Evolutionary conservation across 2,888 invertebrate species (phyloP), one percentile per base, ranked within the genome.

Genomic region (Sminthurides aquaticus): DNA sequence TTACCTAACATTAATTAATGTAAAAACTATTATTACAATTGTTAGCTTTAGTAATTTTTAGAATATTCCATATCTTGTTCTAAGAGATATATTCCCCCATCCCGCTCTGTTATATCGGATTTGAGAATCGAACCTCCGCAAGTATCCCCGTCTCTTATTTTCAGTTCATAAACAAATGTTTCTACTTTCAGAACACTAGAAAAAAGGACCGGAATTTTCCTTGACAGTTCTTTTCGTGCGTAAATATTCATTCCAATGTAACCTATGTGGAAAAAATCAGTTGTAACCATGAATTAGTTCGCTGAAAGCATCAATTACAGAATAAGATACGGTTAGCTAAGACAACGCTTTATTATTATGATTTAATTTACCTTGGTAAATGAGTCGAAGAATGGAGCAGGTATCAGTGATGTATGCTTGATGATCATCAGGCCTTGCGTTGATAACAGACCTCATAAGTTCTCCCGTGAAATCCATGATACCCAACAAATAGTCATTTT

Each of bases 391-490:
- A 8, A 66, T 52, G 18, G 48, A 29, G 20, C 52, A 34, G 18
- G 66, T 55, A 18, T 43, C 29, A 27, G 26, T 34, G 25, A 57
- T 43, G n/a, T 58, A 62, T 18, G 61, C 55, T 20, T 22, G n/a
- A 25, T 56, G 43, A 18, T 49, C 57, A n/a, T 5, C 43, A 3
- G 49, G 52, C 52, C 5, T n/a, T 8, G 62, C 62, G 43, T 61
- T 91, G 5, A 95, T 90, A 61, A 91, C 90, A 73, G 87, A 85
- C 61, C 94, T 82, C 94, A 95, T 95, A 54, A 94, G 78, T 78
- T 95, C 95, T 0, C 94, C 94, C 0, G 91, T 91, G 28, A 93
- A 81, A 79, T 95, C 94, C 0, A 88, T 88, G 43, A 95, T 78
- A 0, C 94, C 94, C 49, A 94, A 79, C 76, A 94, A 80, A 72